phyloP scores from a whole-genome alignment of 23 tunicate genomes.

The Corella eumyota region DNA sequence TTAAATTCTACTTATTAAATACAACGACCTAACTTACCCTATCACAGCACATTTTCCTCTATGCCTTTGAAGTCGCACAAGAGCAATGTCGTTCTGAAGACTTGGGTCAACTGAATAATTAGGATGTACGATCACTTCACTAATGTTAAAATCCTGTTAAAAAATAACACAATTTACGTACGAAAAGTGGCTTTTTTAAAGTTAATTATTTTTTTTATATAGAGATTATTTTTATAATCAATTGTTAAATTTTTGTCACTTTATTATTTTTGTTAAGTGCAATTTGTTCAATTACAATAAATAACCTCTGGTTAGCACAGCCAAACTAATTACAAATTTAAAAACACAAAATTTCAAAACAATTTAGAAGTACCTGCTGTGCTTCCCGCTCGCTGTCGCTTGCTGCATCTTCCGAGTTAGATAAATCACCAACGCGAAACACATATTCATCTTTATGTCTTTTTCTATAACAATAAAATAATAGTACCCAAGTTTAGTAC shows the following conservation, averaged over 20 bases:
- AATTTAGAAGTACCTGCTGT: neutral
- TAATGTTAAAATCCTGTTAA: slow-evolving; percentile 2
- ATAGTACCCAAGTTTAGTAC: too few relatives aligned
- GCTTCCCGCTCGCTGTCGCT: neutral
- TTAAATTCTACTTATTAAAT: too few relatives aligned
- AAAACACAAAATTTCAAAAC: too few relatives aligned
- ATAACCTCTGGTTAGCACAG: too few relatives aligned
- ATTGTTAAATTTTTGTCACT: too few relatives aligned
- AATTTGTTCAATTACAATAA: neutral
- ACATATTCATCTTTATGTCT: neutral
- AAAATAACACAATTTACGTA: too few relatives aligned
- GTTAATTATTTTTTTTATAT: too few relatives aligned
- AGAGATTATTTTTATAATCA: too few relatives aligned
- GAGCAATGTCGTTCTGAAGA: slow-evolving; percentile 1
- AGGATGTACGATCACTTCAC: neutral
- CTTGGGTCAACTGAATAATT: neutral
- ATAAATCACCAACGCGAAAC: slow-evolving; percentile 1
- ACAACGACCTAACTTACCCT: slow-evolving; percentile 6
- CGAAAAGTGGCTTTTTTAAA: too few relatives aligned
- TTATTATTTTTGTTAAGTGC: neutral
- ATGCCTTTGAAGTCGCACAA: neutral
- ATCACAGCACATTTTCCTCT: neutral
- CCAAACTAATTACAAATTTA: too few relatives aligned
- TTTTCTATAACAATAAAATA: too few relatives aligned
- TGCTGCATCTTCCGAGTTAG: neutral